A percentile compares a stretch with the other conserved stretches of the same genome.
Conservation (phyloP, 2,113 vertebrate genomes). For the Odocoileus virginianus region DNA sequence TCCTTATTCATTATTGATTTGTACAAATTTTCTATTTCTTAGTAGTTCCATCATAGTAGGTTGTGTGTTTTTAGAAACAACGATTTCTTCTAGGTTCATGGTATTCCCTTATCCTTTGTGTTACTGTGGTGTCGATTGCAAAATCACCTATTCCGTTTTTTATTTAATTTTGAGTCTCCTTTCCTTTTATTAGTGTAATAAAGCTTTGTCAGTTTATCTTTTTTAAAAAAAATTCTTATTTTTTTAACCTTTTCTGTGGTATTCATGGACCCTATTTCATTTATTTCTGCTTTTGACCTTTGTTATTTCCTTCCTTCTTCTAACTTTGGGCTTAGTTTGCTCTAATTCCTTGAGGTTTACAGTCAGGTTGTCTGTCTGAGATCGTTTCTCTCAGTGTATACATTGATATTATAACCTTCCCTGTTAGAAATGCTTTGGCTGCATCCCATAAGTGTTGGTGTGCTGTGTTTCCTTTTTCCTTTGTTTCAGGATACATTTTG, state of each 20-base stretch:
- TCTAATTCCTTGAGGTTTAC: background rate
- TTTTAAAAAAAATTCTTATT: background rate
- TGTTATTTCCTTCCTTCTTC: background rate
- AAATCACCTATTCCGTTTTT: background rate
- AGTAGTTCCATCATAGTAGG: background rate
- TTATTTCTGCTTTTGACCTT: background rate
- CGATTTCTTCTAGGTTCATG: background rate
- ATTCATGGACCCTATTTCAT: background rate
- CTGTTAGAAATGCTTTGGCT: background rate
- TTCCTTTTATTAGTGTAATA: background rate
- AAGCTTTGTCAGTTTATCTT: background rate
- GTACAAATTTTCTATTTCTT: background rate
- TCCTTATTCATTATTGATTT: background rate
- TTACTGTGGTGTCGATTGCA: background rate
- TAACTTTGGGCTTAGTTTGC: background rate
- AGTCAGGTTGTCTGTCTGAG: background rate
- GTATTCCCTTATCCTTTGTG: background rate
- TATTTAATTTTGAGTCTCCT: background rate
- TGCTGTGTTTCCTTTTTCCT: background rate
- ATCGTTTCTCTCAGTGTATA: background rate
- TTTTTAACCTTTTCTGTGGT: background rate
- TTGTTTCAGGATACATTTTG: background rate
- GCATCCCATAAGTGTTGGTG: background rate
- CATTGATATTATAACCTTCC: background rate
- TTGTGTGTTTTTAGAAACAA: background rate